A percentile compares a stretch with the other conserved stretches of the same genome.
Evolutionary conservation across 2,113 vertebrate species (phyloP).

Genomic region (Callipepla squamata): DNA sequence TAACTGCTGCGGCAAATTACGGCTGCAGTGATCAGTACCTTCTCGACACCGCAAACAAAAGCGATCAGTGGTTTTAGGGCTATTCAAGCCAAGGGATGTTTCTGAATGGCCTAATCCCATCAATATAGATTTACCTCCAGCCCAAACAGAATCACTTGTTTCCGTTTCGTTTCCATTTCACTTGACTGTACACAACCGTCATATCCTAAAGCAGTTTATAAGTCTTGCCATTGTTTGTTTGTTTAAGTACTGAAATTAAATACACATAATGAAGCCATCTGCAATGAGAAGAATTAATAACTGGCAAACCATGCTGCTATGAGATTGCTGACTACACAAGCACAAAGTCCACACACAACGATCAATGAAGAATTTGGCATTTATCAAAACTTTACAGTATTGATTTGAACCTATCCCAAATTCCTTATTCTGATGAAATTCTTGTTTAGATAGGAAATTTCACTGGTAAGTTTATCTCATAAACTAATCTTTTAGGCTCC

Average conservation of each 20-base stretch:
- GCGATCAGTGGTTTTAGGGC: slow-evolving; percentile 36
- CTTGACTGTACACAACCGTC: slow-evolving; percentile 19
- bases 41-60: slow-evolving; percentile 28
- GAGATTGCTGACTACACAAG: slow-evolving; percentile 72
- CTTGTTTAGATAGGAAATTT: slow-evolving; percentile 48
- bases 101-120: slow-evolving; percentile 46
- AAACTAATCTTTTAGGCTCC: slow-evolving; percentile 1
- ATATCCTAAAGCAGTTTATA: slow-evolving; percentile 57
- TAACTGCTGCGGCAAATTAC: slow-evolving; percentile 78
- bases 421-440: slow-evolving; percentile 50
- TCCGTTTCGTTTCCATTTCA: slow-evolving; percentile 27
- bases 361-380: slow-evolving; percentile 52
- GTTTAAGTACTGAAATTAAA: slow-evolving; percentile 72
- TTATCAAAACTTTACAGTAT: slow-evolving; percentile 37
- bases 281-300: slow-evolving; percentile 72
- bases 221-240: slow-evolving; percentile 61
- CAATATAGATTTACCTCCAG: slow-evolving; percentile 57
- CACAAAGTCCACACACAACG: not conserved
- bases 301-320: slow-evolving; percentile 71
- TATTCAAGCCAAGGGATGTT: slow-evolving; percentile 22
- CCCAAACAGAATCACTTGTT: slow-evolving; percentile 33
- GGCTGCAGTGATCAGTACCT: slow-evolving; percentile 64
- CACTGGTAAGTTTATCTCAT: not conserved
- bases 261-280: slow-evolving; percentile 70
- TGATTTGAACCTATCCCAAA: slow-evolving; percentile 58